Base-by-base conservation (phyloP, 2,797 vertebrate species). In the Alca torda region DNA sequence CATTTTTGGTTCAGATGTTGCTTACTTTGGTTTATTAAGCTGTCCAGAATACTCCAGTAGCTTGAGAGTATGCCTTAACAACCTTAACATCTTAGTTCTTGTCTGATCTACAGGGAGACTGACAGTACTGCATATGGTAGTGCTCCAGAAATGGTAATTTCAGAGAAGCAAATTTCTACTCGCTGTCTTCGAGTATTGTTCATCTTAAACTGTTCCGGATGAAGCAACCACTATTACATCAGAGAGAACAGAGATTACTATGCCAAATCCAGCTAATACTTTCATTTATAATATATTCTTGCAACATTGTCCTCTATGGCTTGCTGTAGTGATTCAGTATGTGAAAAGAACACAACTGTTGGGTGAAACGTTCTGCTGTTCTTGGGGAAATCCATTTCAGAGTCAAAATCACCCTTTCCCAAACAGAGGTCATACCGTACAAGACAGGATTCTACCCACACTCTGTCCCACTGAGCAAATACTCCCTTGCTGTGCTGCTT, bases 1-100 rank as follows among this genome's bases (percentile, higher is more conserved):
- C 6, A 67, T 90, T 97, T 97, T 94, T 93, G 60, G 91, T 94
- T 96, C 83, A 88, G 41, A 77, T 84, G 31, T 60, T 91, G 61
- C 56, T 85, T 77, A 86, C 45, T 89, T 84, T 69, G 88, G 83
- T 89, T 91, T 65, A 72, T 83, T 91, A 94, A 77, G 41, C 65
- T 76, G 77, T 69, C 25, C 35, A 70, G 72, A 95, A 90, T 68
- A 87, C 73, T 88, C 72, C 72, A 84, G 74, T 53, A 90, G 20
- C 23, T 76, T 83, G 33, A 78, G 25, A 73, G 17, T 21, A 45
- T 78, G 64, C 54, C 6, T 61, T 65, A 89, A 46, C 45, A 93
- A 64, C 57, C 16, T 73, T 54, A 53, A n/a, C 11, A 53, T 75
- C 59, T 78, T 84, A 73, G 17, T 63, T 79, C 25, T 65, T 67